Evolutionary conservation across 2,797 vertebrate genomes (phyloP).

Genomic region (Stomatorhinus walkeri): DNA sequence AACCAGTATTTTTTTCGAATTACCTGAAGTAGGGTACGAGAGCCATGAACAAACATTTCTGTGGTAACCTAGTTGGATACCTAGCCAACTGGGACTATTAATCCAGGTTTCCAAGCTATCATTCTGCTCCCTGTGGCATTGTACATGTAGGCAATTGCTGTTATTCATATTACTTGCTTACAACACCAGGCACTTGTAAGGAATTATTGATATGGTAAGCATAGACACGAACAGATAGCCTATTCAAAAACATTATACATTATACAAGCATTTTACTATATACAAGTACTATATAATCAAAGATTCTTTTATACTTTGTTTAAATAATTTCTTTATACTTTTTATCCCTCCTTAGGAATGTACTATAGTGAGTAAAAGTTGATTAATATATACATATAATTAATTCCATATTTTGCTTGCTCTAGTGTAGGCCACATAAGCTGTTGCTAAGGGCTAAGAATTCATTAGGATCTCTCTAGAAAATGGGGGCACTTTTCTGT

Average conservation of each 20-base stretch:
- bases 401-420: not conserved
- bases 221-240: not conserved
- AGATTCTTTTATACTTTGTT: not conserved
- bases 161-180: slow-evolving; percentile 22
- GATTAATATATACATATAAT: not conserved
- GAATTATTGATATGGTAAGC: not conserved
- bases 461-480: not conserved
- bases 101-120: slow-evolving; percentile 37
- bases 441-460: not conserved
- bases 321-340: not conserved
- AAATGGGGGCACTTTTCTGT: not conserved
- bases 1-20: not conserved
- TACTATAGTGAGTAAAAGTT: not conserved
- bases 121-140: slow-evolving; percentile 29
- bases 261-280: not conserved
- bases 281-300: not conserved
- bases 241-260: not conserved
- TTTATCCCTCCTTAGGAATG: not conserved
- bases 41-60: slow-evolving; percentile 44
- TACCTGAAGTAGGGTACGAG: slow-evolving; percentile 27
- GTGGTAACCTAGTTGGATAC: slow-evolving; percentile 58
- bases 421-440: not conserved
- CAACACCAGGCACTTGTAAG: not conserved
- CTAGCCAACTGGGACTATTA: slow-evolving; percentile 43
- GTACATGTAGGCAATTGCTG: slow-evolving; percentile 51